phyloP scores from a whole-genome alignment of 2,888 invertebrate genomes.

The Polylopha cassiicola region DNA sequence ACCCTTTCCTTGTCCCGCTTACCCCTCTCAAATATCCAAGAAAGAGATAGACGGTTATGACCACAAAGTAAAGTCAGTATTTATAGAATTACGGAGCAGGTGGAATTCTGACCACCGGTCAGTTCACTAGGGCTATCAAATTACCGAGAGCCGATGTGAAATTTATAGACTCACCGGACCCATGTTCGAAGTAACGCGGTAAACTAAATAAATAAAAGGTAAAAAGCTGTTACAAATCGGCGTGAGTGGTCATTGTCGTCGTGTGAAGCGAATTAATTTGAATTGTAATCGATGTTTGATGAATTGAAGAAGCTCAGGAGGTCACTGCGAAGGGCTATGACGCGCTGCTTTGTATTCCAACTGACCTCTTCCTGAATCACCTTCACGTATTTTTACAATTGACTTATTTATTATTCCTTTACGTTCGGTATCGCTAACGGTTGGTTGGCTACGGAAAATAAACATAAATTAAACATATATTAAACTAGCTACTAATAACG shows the following conservation, averaged over 20 bases:
- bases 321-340: slow-evolving; percentile 51
- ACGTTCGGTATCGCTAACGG: too few species aligned
- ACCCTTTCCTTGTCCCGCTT: slow-evolving; percentile 31
- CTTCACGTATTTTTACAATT: slow-evolving; percentile 1
- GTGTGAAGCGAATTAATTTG: slow-evolving; percentile 65
- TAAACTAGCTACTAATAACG: too few species aligned
- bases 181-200: slow-evolving; percentile 60
- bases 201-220: slow-evolving; percentile 32
- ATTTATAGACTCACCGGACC: slow-evolving; percentile 49
- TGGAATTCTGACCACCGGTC: slow-evolving; percentile 68
- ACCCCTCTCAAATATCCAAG: slow-evolving; percentile 12
- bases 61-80: slow-evolving; percentile 28
- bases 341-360: slow-evolving; percentile 7
- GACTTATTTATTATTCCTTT: slow-evolving; percentile 14
- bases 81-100: slow-evolving; percentile 44
- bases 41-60: slow-evolving; percentile 35
- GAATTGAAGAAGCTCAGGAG: slow-evolving; percentile 44
- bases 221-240: slow-evolving; percentile 43
- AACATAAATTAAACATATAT: too few species aligned
- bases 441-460: too few species aligned
- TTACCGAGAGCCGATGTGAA: slow-evolving; percentile 60
- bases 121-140: slow-evolving; percentile 49
- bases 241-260: slow-evolving; percentile 50
- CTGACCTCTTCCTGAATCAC: slow-evolving; percentile 9
- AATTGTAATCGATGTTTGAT: slow-evolving; percentile 55